Percentiles rank a stretch among this genome's conserved stretches.
Evolutionary conservation across 2,113 vertebrate genomes (phyloP).

Genomic region (Pipra filicauda): DNA sequence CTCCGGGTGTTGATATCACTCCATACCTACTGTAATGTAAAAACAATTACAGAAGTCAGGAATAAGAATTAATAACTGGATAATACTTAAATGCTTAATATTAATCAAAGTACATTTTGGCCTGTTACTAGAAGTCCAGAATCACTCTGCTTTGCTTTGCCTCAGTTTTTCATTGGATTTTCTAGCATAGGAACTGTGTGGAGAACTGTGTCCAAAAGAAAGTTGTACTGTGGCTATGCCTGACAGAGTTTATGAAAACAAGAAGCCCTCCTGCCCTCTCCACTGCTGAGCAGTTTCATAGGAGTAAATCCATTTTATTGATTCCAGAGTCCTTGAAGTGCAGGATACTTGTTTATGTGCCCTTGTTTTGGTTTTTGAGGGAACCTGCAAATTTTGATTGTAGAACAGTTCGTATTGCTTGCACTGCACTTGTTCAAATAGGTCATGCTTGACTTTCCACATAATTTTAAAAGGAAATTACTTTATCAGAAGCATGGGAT

Average conservation of each 20-base stretch:
- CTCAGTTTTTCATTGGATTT: background rate
- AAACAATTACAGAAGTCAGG: background rate
- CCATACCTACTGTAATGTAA: background rate
- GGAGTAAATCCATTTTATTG: background rate
- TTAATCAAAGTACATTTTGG: background rate
- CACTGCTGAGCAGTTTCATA: background rate
- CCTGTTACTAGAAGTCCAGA: background rate
- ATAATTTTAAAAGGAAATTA: constrained; percentile 6
- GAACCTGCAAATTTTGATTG: background rate
- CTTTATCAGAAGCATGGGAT: background rate
- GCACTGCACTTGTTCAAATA: background rate
- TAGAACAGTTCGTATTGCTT: background rate
- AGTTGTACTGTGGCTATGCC: background rate
- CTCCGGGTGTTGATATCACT: background rate
- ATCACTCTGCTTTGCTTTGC: background rate
- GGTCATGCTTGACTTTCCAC: background rate
- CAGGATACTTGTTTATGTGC: background rate
- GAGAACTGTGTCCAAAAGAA: background rate
- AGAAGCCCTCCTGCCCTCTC: background rate
- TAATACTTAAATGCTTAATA: background rate
- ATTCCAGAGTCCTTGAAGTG: background rate
- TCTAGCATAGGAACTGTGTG: background rate
- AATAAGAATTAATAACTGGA: background rate
- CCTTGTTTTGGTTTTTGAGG: background rate
- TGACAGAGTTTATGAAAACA: background rate